A percentile compares a stretch with the other conserved stretches of the same genome.
Conservation (phyloP, 2,113 vertebrate species). For the Seriola quinqueradiata region DNA sequence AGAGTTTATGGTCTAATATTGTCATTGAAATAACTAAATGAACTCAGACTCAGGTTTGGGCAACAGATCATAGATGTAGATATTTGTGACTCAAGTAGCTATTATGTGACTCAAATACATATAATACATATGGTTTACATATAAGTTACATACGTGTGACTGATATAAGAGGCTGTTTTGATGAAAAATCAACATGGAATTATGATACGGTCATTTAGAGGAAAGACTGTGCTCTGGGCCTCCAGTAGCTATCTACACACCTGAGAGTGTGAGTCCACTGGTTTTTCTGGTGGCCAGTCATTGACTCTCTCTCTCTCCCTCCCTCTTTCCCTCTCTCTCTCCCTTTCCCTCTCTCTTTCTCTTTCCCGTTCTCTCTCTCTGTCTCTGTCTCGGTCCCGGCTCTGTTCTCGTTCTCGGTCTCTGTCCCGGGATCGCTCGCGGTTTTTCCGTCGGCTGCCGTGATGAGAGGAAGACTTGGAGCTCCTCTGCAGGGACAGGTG, state of each 20-base stretch:
- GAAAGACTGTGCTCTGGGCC: background rate
- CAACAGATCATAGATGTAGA: too few relatives aligned
- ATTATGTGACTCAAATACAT: background rate
- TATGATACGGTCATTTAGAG: too few relatives aligned
- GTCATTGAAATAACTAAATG: background rate
- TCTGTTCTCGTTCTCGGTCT: slow-evolving; percentile 78
- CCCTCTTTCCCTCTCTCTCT: slow-evolving; percentile 45
- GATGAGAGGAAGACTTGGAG: slow-evolving; percentile 93
- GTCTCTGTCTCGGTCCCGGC: slow-evolving; percentile 79
- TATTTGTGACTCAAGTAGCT: too few relatives aligned
- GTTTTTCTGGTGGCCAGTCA: slow-evolving; percentile 95
- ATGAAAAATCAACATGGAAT: background rate
- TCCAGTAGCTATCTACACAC: slow-evolving; percentile 69
- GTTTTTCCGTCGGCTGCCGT: slow-evolving; percentile 90
- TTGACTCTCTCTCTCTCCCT: slow-evolving; percentile 78
- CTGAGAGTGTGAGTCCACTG: slow-evolving; percentile 92
- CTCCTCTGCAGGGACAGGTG: slow-evolving; percentile 94
- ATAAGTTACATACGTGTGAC: background rate
- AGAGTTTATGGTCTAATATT: too few relatives aligned
- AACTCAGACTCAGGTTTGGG: background rate
- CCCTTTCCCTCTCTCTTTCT: slow-evolving; percentile 70
- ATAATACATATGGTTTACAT: background rate
- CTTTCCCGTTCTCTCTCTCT: slow-evolving; percentile 80
- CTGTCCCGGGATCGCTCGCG: slow-evolving; percentile 83
- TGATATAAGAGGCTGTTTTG: too few relatives aligned